These are phyloP conservation scores for Podarcis muralis DNA, from an alignment of 2,113 vertebrate species.

Conservation along the genomic window DNA sequence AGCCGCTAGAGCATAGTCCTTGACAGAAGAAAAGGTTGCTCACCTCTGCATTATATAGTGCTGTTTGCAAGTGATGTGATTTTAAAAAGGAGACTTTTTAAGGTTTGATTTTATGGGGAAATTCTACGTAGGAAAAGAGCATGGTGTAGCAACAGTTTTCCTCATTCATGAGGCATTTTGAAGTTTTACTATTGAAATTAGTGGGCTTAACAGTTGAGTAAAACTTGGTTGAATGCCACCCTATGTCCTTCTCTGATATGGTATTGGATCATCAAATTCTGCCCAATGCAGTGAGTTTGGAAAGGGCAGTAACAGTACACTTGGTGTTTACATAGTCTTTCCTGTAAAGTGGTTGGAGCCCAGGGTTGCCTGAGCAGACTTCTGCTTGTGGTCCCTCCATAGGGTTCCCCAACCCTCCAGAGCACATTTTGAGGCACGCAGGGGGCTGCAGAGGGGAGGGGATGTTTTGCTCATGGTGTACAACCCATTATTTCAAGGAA, in stretches of 20 bases:
- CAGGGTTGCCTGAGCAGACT: too few relatives aligned
- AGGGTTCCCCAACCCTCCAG: too few relatives aligned
- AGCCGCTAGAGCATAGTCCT: too few relatives aligned
- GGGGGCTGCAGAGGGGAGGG: too few relatives aligned
- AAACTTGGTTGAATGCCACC: too few relatives aligned
- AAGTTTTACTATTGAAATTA: neutral
- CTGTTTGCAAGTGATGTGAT: neutral
- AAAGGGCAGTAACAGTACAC: neutral
- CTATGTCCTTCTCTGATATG: neutral
- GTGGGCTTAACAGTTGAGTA: too few relatives aligned
- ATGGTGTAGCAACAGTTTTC: neutral
- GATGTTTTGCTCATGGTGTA: too few relatives aligned
- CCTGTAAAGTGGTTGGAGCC: neutral
- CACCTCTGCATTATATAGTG: neutral
- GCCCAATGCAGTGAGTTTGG: neutral
- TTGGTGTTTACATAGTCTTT: neutral
- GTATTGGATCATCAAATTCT: neutral
- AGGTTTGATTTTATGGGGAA: neutral
- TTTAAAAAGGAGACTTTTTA: neutral
- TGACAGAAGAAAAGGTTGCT: too few relatives aligned
- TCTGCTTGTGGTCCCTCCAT: too few relatives aligned
- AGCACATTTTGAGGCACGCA: too few relatives aligned
- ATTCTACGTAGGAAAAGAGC: neutral
- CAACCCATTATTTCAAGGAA: neutral
- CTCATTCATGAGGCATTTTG: neutral